A percentile compares a stretch with the other conserved stretches of the same genome.
These are phyloP conservation scores for Cybosia mesomella DNA, from an alignment of 2,888 invertebrate species.

Conservation along the genomic window DNA sequence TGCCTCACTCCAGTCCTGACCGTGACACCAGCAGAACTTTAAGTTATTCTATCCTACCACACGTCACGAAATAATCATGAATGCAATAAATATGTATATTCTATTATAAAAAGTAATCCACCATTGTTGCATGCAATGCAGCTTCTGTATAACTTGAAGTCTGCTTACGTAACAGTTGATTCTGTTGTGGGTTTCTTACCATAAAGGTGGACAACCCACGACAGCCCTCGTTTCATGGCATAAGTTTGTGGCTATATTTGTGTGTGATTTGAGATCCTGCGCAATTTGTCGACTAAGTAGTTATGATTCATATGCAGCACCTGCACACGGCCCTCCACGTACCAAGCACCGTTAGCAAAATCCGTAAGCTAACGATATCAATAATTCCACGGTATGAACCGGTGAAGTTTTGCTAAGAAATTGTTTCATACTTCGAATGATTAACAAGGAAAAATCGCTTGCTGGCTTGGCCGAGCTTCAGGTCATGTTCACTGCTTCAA, in stretches of 20 bases:
- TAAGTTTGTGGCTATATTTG: background rate
- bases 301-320: background rate
- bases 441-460: too few species aligned
- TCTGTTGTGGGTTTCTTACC: background rate
- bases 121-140: background rate
- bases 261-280: background rate
- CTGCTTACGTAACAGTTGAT: background rate
- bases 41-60: background rate
- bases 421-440: too few species aligned
- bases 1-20: background rate
- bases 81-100: background rate
- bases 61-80: background rate
- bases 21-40: background rate
- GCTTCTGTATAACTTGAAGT: background rate
- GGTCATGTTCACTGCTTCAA: too few species aligned
- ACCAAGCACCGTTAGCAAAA: background rate
- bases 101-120: background rate
- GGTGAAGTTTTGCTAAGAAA: too few species aligned
- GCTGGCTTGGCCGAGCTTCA: too few species aligned
- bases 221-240: background rate
- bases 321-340: background rate
- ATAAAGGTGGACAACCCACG: background rate
- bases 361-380: background rate
- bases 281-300: background rate
- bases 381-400: background rate